These are phyloP conservation scores for Styela plicata DNA, from an alignment of 23 tunicate species.

Conservation along the genomic window DNA sequence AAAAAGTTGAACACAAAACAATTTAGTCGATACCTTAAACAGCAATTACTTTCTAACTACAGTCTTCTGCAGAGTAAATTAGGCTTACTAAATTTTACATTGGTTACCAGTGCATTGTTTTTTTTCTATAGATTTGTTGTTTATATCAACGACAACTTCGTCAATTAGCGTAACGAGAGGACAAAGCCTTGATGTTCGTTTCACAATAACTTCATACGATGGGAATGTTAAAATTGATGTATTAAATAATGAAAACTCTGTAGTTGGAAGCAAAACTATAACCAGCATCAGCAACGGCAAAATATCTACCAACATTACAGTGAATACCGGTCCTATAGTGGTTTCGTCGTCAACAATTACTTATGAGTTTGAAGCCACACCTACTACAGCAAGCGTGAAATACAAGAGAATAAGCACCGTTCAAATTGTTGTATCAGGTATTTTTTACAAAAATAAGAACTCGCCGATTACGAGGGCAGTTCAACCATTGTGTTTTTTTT, in stretches of 20 bases:
- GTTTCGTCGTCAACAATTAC: not conserved
- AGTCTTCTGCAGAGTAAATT: not conserved
- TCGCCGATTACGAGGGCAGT: too few relatives aligned
- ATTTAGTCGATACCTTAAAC: too few relatives aligned
- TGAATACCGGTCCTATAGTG: not conserved
- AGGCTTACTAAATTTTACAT: not conserved
- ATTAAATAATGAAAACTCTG: not conserved
- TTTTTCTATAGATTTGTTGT: not conserved
- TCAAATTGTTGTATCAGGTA: not conserved
- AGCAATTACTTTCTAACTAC: not conserved
- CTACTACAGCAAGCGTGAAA: not conserved
- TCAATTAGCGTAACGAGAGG: not conserved
- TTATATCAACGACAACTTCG: not conserved
- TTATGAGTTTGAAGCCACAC: not conserved
- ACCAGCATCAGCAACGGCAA: not conserved
- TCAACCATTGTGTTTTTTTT: too few relatives aligned
- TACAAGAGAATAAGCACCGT: not conserved
- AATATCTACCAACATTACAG: not conserved
- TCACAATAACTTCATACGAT: not conserved
- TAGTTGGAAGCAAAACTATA: too few relatives aligned
- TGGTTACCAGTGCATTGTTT: not conserved
- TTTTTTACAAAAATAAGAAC: too few relatives aligned
- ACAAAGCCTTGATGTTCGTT: not conserved
- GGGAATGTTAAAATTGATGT: not conserved
- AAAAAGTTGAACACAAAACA: not conserved